Conservation (phyloP, 1,140 invertebrate species). For the Conus betulinus region DNA sequence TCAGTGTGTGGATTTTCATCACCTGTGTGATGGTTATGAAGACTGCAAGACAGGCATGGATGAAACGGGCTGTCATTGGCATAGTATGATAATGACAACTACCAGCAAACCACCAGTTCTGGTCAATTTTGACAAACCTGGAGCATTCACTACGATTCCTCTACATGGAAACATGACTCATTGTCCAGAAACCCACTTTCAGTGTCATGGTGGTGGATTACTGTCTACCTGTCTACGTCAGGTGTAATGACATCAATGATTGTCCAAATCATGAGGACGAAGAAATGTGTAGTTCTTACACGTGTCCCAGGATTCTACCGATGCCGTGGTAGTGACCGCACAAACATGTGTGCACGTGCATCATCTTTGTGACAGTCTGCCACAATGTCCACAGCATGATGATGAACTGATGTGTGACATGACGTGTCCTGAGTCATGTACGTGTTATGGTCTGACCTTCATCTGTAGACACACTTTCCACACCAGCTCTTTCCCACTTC, state of each 20-base stretch:
- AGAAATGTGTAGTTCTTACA: background rate
- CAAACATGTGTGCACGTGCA: conserved; percentile 1
- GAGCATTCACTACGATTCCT: background rate
- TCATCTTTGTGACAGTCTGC: background rate
- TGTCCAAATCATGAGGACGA: conserved; percentile 21
- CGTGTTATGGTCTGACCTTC: conserved; percentile 16
- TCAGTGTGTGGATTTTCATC: background rate
- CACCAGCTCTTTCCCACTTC: background rate
- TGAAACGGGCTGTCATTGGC: too few species aligned
- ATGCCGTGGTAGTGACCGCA: background rate
- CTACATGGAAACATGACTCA: too few species aligned
- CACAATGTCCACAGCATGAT: conserved; percentile 36
- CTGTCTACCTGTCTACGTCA: conserved; percentile 17
- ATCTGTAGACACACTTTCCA: background rate
- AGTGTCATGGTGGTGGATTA: background rate
- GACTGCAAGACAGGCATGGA: background rate
- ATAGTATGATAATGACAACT: background rate
- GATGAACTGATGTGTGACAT: conserved; percentile 38
- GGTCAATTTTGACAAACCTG: background rate
- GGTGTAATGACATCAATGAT: conserved; percentile 18
- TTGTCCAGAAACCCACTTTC: conserved; percentile 11
- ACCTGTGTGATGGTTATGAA: background rate
- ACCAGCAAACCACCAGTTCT: background rate
- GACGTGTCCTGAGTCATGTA: conserved; percentile 30
- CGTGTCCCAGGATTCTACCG: conserved; percentile 17